phyloP scores from a whole-genome alignment of 1,140 invertebrate species.

The Camponotus floridanus region DNA sequence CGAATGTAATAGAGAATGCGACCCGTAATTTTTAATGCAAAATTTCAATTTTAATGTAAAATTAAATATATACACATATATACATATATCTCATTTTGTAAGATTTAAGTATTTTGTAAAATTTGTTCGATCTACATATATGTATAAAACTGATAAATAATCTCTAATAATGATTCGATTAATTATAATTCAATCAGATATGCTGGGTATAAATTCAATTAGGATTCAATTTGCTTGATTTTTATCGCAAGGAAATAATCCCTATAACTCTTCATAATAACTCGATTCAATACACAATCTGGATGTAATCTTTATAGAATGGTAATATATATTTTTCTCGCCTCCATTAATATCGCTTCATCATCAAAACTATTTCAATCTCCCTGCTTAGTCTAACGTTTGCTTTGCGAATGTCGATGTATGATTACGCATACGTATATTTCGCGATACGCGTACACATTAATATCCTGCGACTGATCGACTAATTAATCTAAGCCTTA shows the following conservation, averaged over 20 bases:
- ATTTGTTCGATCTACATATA: too few species aligned
- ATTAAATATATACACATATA: too few species aligned
- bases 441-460: neutral
- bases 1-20: neutral
- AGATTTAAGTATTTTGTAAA: neutral
- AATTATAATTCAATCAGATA: neutral
- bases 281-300: neutral
- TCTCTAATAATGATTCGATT: neutral
- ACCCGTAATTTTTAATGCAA: neutral
- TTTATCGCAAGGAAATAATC: too few species aligned
- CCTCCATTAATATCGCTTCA: neutral
- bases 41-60: neutral
- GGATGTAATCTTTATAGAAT: neutral
- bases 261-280: neutral
- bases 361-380: neutral
- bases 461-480: neutral
- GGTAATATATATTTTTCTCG: neutral
- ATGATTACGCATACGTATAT: neutral
- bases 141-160: neutral
- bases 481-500: constrained; percentile 47
- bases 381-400: neutral
- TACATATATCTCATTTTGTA: neutral
- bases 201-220: neutral
- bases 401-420: constrained; percentile 1
- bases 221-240: too few species aligned